Percentiles rank a stretch among this genome's conserved stretches.
Evolutionary conservation across 2,888 invertebrate genomes (phyloP).

Genomic region (Drosophila merina): DNA sequence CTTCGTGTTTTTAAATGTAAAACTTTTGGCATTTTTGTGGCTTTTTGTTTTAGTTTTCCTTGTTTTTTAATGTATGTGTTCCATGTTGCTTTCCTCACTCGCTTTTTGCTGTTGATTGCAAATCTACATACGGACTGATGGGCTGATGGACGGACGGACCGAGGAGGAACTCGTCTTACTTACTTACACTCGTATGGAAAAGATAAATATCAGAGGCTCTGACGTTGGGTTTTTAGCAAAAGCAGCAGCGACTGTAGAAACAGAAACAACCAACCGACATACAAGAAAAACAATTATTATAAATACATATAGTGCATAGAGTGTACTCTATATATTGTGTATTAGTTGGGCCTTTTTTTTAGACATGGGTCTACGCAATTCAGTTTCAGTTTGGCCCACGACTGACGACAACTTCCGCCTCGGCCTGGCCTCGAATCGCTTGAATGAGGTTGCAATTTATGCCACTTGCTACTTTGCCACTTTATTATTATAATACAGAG

Average conservation of each 20-base stretch:
- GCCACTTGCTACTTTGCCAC: slow-evolving; percentile 78
- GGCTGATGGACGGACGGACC: slow-evolving; percentile 12
- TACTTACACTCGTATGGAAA: slow-evolving; percentile 53
- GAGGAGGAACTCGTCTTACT: slow-evolving; percentile 58
- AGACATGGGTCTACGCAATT: slow-evolving; percentile 66
- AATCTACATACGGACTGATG: slow-evolving; percentile 61
- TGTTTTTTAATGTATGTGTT: slow-evolving; percentile 33
- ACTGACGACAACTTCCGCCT: slow-evolving; percentile 66
- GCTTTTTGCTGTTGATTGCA: slow-evolving; percentile 63
- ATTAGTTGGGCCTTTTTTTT: slow-evolving; percentile 3
- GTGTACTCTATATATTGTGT: slow-evolving; percentile 9
- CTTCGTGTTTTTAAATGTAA: slow-evolving; percentile 1
- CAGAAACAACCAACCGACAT: slow-evolving; percentile 33
- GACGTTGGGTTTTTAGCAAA: slow-evolving; percentile 50
- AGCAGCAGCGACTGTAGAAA: slow-evolving; percentile 13
- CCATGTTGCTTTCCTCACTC: slow-evolving; percentile 64
- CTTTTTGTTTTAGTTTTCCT: slow-evolving; percentile 43
- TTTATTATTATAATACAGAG: slow-evolving; percentile 76
- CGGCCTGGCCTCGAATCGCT: slow-evolving; percentile 46
- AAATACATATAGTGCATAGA: slow-evolving; percentile 45
- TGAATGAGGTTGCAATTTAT: slow-evolving; percentile 79
- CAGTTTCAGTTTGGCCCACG: slow-evolving; percentile 57
- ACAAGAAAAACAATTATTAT: slow-evolving; percentile 60
- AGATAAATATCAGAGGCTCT: slow-evolving; percentile 70
- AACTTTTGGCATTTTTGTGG: slow-evolving; percentile 4